Evolutionary conservation across 2,113 vertebrate species (phyloP).

Genomic region (Pelodiscus sinensis): DNA sequence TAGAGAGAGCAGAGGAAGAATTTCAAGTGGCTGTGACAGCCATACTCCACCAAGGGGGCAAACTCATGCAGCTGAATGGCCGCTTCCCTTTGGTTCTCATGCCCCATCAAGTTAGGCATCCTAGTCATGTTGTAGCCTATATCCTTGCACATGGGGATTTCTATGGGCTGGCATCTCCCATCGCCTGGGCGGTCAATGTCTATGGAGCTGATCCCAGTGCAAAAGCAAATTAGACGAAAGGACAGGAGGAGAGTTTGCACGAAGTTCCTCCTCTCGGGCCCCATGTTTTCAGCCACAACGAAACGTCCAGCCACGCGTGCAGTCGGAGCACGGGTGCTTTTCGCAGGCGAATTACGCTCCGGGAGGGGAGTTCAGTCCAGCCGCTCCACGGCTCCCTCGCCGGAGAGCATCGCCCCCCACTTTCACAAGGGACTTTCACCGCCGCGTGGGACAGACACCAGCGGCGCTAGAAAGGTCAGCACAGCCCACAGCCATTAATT

Average conservation of each 20-base stretch:
- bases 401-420: background rate
- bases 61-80: constrained; percentile 94
- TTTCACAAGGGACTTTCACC: background rate
- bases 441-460: background rate
- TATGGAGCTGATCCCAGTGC: constrained; percentile 89
- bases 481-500: background rate
- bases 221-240: constrained; percentile 64
- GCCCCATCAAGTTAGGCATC: constrained; percentile 93
- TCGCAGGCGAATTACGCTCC: rapidly evolving
- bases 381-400: background rate
- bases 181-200: constrained; percentile 91
- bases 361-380: rapidly evolving
- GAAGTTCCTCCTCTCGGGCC: background rate
- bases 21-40: constrained; percentile 92
- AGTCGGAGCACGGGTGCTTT: background rate
- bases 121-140: constrained; percentile 98
- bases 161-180: constrained; percentile 91
- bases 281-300: background rate
- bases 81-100: constrained; percentile 89
- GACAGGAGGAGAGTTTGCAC: background rate
- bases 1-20: constrained; percentile 97
- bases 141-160: constrained; percentile 95
- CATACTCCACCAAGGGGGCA: constrained; percentile 89
- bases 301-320: background rate
- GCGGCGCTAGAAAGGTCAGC: background rate